A percentile compares a stretch with the other conserved stretches of the same genome.
These are phyloP conservation scores for Polylopha cassiicola DNA, from an alignment of 2,888 invertebrate species.

Conservation along the genomic window DNA sequence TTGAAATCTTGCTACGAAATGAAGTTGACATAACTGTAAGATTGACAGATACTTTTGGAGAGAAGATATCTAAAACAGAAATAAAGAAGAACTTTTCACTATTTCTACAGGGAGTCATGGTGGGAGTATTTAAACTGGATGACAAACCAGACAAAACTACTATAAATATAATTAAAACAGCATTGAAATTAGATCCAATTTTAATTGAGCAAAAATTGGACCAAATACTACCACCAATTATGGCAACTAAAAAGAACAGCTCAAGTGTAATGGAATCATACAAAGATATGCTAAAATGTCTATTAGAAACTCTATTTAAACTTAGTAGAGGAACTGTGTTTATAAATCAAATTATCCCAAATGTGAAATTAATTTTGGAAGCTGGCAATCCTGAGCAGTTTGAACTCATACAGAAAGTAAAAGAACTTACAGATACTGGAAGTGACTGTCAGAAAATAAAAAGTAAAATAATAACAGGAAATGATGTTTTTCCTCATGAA, in stretches of 20 bases:
- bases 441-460: constrained; percentile 41
- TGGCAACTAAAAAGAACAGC: constrained; percentile 53
- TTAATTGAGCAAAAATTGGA: constrained; percentile 60
- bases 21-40: constrained; percentile 62
- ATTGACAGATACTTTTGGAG: constrained; percentile 58
- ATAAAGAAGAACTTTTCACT: constrained; percentile 58
- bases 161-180: constrained; percentile 53
- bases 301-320: constrained; percentile 65
- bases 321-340: constrained; percentile 60
- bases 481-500: constrained; percentile 55
- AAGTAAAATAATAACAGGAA: constrained; percentile 50
- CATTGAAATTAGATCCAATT: constrained; percentile 60
- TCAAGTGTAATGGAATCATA: constrained; percentile 41
- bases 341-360: constrained; percentile 56
- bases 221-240: constrained; percentile 54
- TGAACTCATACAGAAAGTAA: constrained; percentile 45
- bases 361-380: constrained; percentile 52
- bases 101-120: constrained; percentile 59
- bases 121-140: constrained; percentile 56
- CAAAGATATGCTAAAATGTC: constrained; percentile 52
- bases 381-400: constrained; percentile 54
- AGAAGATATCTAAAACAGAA: constrained; percentile 56
- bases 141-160: constrained; percentile 56
- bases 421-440: constrained; percentile 33
- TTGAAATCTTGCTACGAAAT: constrained; percentile 47